These are phyloP conservation scores for Polymixis lichenea DNA, from an alignment of 2,888 invertebrate genomes.

Conservation along the genomic window DNA sequence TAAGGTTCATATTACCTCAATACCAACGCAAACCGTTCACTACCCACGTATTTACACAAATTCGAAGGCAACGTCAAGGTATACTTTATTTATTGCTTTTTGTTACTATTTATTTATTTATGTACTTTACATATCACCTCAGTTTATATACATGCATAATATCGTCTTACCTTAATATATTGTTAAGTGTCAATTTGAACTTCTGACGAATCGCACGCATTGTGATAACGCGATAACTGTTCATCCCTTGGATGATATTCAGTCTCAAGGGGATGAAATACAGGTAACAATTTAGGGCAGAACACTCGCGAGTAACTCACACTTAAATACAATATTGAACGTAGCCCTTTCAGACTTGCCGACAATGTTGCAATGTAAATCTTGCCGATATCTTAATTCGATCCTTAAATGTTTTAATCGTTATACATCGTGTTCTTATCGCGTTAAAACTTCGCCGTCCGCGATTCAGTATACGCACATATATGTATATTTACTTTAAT, in stretches of 20 bases:
- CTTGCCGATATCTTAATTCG: conserved; percentile 31
- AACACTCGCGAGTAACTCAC: conserved; percentile 50
- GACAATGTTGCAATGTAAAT: conserved; percentile 21
- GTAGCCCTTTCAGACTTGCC: conserved; percentile 10
- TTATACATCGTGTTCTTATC: conserved; percentile 66
- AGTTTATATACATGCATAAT: conserved; percentile 84
- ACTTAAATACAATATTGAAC: conserved; percentile 34
- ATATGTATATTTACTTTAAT: conserved; percentile 80
- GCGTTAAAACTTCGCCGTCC: conserved; percentile 58
- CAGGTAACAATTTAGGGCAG: conserved; percentile 36
- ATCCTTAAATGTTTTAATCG: conserved; percentile 66
- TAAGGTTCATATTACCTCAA: conserved; percentile 75
- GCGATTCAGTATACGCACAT: conserved; percentile 79
- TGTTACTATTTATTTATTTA: conserved; percentile 86
- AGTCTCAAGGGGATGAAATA: conserved; percentile 77
- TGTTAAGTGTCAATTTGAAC: conserved; percentile 81
- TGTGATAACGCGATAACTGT: conserved; percentile 73
- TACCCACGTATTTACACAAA: conserved; percentile 85
- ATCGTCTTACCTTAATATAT: conserved; percentile 70
- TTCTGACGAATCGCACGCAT: conserved; percentile 72
- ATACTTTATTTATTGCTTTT: conserved; percentile 91
- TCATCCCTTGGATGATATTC: conserved; percentile 79
- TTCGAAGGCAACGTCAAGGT: conserved; percentile 90
- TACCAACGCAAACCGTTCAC: conserved; percentile 80
- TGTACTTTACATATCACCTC: conserved; percentile 89